A percentile compares a stretch with the other conserved stretches of the same genome.
Evolutionary conservation across 1,140 invertebrate species (phyloP).

Genomic region (Solen grandis): DNA sequence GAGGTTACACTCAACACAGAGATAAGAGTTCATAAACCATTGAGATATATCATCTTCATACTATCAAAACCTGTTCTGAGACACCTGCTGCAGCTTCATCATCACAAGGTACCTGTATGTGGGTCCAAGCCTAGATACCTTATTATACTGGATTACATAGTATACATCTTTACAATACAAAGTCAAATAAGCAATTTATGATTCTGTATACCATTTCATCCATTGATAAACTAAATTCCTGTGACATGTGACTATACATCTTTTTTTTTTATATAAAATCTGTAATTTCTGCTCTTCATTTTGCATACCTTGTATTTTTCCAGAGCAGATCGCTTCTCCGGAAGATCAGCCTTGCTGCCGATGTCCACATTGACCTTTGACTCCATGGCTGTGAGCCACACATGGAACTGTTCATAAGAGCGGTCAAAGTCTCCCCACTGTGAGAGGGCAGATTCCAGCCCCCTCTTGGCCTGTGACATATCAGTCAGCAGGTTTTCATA

Average conservation of each 20-base stretch:
- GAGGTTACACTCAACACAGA: neutral
- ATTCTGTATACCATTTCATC: too few relatives aligned
- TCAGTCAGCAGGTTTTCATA: conserved; percentile 77
- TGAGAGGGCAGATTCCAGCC: conserved; percentile 79
- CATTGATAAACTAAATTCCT: too few relatives aligned
- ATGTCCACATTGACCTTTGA: conserved; percentile 87
- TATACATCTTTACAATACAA: too few relatives aligned
- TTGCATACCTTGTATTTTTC: conserved; percentile 90
- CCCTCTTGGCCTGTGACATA: conserved; percentile 74
- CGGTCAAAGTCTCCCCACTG: conserved; percentile 83
- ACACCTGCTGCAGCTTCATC: too few relatives aligned
- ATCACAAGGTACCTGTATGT: too few relatives aligned
- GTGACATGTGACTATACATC: too few relatives aligned
- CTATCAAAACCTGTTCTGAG: neutral
- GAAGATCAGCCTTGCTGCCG: conserved; percentile 87
- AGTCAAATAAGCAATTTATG: too few relatives aligned
- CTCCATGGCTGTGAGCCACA: conserved; percentile 94
- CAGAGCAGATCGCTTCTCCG: conserved; percentile 93
- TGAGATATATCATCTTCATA: neutral
- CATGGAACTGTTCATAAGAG: conserved; percentile 88
- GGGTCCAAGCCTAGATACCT: too few relatives aligned
- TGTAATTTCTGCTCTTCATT: too few relatives aligned
- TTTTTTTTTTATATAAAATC: too few relatives aligned
- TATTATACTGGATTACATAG: too few relatives aligned
- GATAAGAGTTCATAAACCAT: neutral